These are phyloP conservation scores for Aplysia californica DNA, from an alignment of 1,140 invertebrate genomes.

Conservation along the genomic window DNA sequence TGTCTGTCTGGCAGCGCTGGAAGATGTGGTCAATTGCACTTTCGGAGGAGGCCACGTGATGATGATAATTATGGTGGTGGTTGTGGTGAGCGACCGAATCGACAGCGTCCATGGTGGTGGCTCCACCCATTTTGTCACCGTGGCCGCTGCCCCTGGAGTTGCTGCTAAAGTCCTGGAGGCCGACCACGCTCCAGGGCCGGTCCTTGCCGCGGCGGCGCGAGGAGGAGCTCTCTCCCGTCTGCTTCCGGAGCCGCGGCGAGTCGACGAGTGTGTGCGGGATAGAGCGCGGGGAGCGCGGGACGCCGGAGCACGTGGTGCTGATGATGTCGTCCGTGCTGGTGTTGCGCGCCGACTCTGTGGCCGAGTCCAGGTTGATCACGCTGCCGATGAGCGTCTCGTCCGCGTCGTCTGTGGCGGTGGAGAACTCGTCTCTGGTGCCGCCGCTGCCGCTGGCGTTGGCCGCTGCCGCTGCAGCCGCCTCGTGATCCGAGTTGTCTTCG, in stretches of 20 bases:
- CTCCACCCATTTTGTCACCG: not conserved
- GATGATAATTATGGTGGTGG: not conserved
- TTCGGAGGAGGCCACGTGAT: constrained; percentile 83
- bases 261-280: too few species aligned
- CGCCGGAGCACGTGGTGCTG: not conserved
- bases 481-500: constrained; percentile 79
- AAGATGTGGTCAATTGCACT: constrained; percentile 78
- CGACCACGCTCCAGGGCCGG: constrained; percentile 87
- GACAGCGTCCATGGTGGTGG: constrained; percentile 68
- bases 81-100: too few species aligned
- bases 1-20: constrained; percentile 34
- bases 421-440: constrained; percentile 41
- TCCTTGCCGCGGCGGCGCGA: constrained; percentile 55
- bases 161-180: constrained; percentile 76
- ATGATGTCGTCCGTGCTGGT: constrained; percentile 27
- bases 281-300: too few species aligned
- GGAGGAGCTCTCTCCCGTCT: constrained; percentile 27
- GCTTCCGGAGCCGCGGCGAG: constrained; percentile 33
- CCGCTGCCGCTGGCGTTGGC: too few species aligned
- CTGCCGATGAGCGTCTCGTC: constrained; percentile 48
- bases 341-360: constrained; percentile 35
- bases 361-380: constrained; percentile 42
- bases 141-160: too few species aligned
- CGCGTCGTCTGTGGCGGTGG: constrained; percentile 46
- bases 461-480: constrained; percentile 29